Conservation (phyloP, 2,113 vertebrate species). For the Xenopus laevis region DNA sequence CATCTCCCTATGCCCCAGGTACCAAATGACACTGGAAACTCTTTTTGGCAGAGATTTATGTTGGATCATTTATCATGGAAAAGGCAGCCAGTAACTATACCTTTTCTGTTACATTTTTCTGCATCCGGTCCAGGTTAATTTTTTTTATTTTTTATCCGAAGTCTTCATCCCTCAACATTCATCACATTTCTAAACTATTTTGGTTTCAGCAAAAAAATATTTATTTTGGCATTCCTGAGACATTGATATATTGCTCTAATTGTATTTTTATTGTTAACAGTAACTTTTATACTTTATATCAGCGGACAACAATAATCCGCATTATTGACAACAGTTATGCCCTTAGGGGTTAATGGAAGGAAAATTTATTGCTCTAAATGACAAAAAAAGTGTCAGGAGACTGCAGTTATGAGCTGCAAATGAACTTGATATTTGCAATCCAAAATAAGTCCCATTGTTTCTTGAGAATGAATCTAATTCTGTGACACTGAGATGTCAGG, state of each 20-base stretch:
- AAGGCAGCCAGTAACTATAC: constrained; percentile 34
- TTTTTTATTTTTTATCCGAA: no score
- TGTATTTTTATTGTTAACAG: neutral
- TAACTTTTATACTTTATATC: neutral
- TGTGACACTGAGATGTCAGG: no score
- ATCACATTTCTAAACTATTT: no score
- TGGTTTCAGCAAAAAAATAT: neutral
- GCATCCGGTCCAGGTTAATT: neutral
- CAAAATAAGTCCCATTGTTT: no score
- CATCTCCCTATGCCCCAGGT: constrained; percentile 44
- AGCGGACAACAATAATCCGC: neutral
- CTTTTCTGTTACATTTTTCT: neutral
- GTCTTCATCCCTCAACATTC: no score
- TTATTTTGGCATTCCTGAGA: constrained; percentile 8
- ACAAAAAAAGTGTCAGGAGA: neutral
- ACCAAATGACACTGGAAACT: constrained; percentile 44
- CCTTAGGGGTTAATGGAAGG: neutral
- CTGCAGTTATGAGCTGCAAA: neutral
- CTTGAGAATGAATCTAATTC: no score
- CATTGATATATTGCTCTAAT: neutral
- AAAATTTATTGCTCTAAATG: neutral
- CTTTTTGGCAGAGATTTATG: constrained; percentile 44
- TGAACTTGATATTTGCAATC: neutral
- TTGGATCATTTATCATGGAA: constrained; percentile 40
- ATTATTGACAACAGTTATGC: neutral